Evolutionary conservation across 2,113 vertebrate genomes (phyloP), one percentile per base, ranked within the genome.

Genomic region (Arenaria interpres): DNA sequence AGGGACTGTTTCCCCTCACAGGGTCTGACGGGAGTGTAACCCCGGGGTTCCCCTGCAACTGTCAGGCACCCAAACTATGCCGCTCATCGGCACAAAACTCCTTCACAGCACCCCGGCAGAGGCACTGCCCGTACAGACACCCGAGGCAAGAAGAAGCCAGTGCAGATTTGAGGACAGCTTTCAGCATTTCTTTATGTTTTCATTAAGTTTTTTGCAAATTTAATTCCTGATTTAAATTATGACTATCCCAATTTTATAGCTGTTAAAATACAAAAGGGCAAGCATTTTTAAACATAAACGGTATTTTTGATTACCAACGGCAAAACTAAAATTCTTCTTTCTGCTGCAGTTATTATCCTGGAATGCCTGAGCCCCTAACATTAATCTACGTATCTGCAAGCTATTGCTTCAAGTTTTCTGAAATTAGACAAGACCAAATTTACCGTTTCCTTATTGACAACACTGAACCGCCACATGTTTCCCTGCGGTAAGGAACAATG

Each of bases 11-110:
- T 35, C 9, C 20, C 37, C 24, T 35, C 14, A 21, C 37, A 12
- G 12, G 32, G 7, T 43, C 25, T 43, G 80, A 24, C 0, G 5
- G 79, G 21, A 82, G 5, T 10, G 2, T n/a, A 43, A n/a, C 43
- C 12, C 46, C 7, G 19, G 24, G 20, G 46, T 33, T 51, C 9
- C 23, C 17, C 1, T 8, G 37, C 45, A 28, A 28, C 18, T 22
- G 23, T 9, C 1, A 1, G 56, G 35, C 30, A n/a, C 45, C 30
- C 54, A 84, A 35, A 84, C 37, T 15, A 19, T 24, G 37, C 81
- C 5, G 0, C 24, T 8, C 25, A 13, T 53, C 4, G 3, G 30
- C 4, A 2, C 35, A 41, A n/a, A n/a, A 60, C 14, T 60, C 78
- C 54, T n/a, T 50, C 45, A 30, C 8, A 3, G 28, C 56, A 12